Base-by-base conservation (phyloP, 1,140 invertebrate genomes). In the Odontomachus brunneus region DNA sequence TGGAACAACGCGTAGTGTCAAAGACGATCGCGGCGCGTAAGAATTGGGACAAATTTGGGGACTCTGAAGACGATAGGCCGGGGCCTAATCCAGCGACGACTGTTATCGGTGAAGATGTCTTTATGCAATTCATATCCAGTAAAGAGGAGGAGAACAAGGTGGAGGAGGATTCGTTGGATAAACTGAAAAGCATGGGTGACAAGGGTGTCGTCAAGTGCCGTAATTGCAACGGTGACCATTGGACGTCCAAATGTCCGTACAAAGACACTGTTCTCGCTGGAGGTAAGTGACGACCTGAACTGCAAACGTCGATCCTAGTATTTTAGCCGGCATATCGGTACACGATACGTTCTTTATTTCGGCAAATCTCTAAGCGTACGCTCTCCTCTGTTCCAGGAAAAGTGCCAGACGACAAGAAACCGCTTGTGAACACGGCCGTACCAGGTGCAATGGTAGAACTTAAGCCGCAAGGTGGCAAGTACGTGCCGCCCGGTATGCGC, bases 61-160 rank as follows among this genome's bases (percentile, higher is more conserved):
- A 97, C 78, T 98, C 98, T 7, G 95, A 95, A 26, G 96, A 96
- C 91, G 99, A 99, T 91, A 97, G 98, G 86, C 97, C 98, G 7
- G 99, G 99, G 1, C 99, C 99, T 0, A 99, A 99, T 94, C 98
- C 99, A 26, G 97, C 98, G 0, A 99, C 98, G 0, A 99, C 99
- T 3, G 97, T 99, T 91, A 97, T 98, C 2, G 97, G 97, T 83
- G 99, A 99, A 95, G 99, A 99, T 94, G 97, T 99, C 7, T 97
- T 96, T 85, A 99, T 99, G 97, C 98, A 98, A 88, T 98, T 97
- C 89, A 96, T 98, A 51, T 97, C 97, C 2, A 97, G 95, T 86
- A 98, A 98, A 92, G 97, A 98, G 89, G 98, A 98, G 84, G 97
- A 97, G 57, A 96, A 96, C 82, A 97, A 98, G 85, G 95, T 96